Evolutionary conservation across 2,113 vertebrate genomes (phyloP).

Genomic region (Girardinichthys multiradiatus): DNA sequence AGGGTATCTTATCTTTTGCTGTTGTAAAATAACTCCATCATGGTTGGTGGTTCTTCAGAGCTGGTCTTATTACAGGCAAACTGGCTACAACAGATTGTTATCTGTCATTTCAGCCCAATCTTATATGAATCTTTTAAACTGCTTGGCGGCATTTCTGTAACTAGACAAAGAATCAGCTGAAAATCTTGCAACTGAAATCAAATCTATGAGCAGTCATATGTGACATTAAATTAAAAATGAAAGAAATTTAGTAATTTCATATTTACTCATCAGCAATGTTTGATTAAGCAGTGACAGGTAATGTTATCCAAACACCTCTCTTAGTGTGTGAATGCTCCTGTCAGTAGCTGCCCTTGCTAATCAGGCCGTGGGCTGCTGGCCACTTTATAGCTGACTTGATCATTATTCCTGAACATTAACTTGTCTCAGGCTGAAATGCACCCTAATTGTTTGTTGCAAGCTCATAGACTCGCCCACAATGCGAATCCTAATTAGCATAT

Average conservation of each 20-base stretch:
- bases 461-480: slow-evolving; percentile 28
- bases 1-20: too few relatives aligned
- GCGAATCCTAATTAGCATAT: slow-evolving; percentile 29
- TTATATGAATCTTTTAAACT: too few relatives aligned
- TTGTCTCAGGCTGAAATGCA: slow-evolving; percentile 51
- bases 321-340: slow-evolving; percentile 53
- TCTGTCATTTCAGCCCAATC: too few relatives aligned
- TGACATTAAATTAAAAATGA: too few relatives aligned
- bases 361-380: slow-evolving; percentile 65
- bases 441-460: slow-evolving; percentile 56
- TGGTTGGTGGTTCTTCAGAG: too few relatives aligned
- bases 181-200: neutral
- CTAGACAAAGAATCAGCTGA: neutral
- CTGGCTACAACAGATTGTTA: too few relatives aligned
- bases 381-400: slow-evolving; percentile 72
- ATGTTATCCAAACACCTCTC: slow-evolving; percentile 49
- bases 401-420: slow-evolving; percentile 68
- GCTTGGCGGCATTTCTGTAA: too few relatives aligned
- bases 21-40: too few relatives aligned
- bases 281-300: slow-evolving; percentile 25
- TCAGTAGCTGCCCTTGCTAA: slow-evolving; percentile 55
- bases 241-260: neutral
- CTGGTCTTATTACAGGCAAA: too few relatives aligned
- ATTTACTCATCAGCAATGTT: slow-evolving; percentile 14
- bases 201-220: neutral